A percentile compares a stretch with the other conserved stretches of the same genome.
These are phyloP conservation scores for Sciurus niger DNA, from an alignment of 2,113 vertebrate genomes.

Conservation along the genomic window DNA sequence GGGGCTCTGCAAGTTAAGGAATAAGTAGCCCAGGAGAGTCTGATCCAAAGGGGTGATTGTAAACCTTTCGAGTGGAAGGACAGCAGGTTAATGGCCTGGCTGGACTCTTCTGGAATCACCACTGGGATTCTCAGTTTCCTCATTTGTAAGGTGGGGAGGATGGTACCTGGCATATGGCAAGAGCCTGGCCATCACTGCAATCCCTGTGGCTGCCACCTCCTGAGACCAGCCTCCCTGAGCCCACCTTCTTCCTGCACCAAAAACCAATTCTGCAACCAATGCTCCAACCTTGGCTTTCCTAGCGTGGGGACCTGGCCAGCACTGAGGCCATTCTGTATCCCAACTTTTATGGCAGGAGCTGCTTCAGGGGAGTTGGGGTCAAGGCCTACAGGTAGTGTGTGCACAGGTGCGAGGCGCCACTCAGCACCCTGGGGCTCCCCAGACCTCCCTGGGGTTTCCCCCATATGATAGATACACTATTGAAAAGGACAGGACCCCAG, in stretches of 20 bases:
- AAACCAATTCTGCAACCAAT: neutral
- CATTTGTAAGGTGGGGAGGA: neutral
- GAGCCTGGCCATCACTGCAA: neutral
- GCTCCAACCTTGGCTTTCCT: neutral
- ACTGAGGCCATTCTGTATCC: neutral
- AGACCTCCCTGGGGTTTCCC: no score
- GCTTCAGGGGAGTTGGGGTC: neutral
- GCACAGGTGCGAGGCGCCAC: neutral
- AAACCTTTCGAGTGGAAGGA: neutral
- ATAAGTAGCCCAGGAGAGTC: neutral
- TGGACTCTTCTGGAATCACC: neutral
- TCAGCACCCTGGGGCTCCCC: neutral
- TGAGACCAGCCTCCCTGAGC: neutral
- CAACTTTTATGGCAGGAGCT: neutral
- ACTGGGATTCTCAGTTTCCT: neutral
- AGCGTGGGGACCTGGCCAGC: neutral
- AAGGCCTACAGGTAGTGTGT: neutral
- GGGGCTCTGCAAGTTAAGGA: neutral
- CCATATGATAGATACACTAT: no score
- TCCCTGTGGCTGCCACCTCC: neutral
- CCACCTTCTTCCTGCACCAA: neutral
- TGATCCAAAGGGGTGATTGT: neutral
- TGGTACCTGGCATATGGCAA: neutral
- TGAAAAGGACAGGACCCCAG: neutral
- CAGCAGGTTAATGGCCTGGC: neutral